These are phyloP conservation scores for Ooceraea biroi DNA, from an alignment of 1,140 invertebrate species.

Conservation along the genomic window DNA sequence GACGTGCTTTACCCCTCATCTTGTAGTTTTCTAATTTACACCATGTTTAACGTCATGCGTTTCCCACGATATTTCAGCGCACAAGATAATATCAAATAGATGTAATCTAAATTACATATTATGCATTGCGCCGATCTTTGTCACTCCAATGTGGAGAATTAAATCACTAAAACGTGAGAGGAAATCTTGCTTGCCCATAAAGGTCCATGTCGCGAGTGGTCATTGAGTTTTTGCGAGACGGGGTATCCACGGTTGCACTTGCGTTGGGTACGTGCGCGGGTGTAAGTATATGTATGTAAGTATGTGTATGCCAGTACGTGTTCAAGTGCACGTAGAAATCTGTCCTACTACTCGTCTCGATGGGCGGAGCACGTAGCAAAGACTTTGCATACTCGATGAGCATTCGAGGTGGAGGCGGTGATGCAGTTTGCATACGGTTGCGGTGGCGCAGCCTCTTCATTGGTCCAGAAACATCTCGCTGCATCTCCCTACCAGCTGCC, in stretches of 20 bases:
- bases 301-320: too few species aligned
- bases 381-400: conserved; percentile 86
- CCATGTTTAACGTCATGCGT: too few species aligned
- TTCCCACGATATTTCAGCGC: not conserved
- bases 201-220: not conserved
- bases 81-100: conserved; percentile 4
- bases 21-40: too few species aligned
- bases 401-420: conserved; percentile 82
- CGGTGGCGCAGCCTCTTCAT: conserved; percentile 80
- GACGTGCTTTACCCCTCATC: too few species aligned
- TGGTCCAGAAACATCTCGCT: conserved; percentile 84
- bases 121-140: conserved; percentile 6
- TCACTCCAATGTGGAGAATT: not conserved
- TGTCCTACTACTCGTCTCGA: conserved; percentile 67
- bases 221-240: conserved; percentile 1
- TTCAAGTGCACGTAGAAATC: conserved; percentile 56
- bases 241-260: not conserved
- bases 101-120: not conserved
- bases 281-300: not conserved
- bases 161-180: not conserved
- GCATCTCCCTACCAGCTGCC: conserved; percentile 71
- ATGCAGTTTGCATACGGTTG: conserved; percentile 85
- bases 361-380: conserved; percentile 83
- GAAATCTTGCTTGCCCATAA: not conserved
- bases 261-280: not conserved